Evolutionary conservation across 2,888 invertebrate genomes (phyloP), one percentile per base, ranked within the genome.

Genomic region (Tachystola acroxantha): DNA sequence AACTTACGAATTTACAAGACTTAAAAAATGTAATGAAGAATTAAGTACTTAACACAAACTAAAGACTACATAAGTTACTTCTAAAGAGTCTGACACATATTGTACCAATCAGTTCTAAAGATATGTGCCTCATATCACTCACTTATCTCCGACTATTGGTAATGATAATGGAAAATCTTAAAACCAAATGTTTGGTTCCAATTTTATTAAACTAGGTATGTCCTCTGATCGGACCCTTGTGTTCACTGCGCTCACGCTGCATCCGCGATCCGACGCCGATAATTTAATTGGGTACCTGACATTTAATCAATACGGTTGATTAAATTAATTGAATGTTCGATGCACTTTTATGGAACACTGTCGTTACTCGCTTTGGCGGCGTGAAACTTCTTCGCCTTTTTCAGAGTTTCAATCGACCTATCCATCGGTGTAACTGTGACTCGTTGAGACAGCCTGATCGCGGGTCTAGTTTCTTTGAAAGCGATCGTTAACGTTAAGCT

Each of bases 211-310:
- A n/a, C n/a, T n/a, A n/a, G n/a, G n/a, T n/a, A n/a, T n/a, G 16
- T 16, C 16, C 6, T 16, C 16, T 4, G 16, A 16, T 16, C 6
- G 3, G 6, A 16, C 16, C 6, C 16, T 6, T 3, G 6, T 16
- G 6, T 6, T 3, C 16, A 16, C 16, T 16, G 59, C 66, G 53
- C 56, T 54, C 50, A 53, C 47, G 47, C 52, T 55, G 60, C 64
- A 60, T 61, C 59, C 60, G 48, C 64, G 61, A 65, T 64, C 57
- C 64, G 53, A 57, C 51, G 53, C 53, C 67, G 68, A 78, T 80
- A 76, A 77, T 80, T 77, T 81, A 80, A 84, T 81, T 80, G 80
- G 77, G 65, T 69, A 72, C 65, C 71, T 78, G 80, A 80, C 73
- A 75, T 79, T 79, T 82, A 80, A 81, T 81, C 81, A 81, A 80